Evolutionary conservation across 2,113 vertebrate species (phyloP).

Genomic region (Micronisus gabar): DNA sequence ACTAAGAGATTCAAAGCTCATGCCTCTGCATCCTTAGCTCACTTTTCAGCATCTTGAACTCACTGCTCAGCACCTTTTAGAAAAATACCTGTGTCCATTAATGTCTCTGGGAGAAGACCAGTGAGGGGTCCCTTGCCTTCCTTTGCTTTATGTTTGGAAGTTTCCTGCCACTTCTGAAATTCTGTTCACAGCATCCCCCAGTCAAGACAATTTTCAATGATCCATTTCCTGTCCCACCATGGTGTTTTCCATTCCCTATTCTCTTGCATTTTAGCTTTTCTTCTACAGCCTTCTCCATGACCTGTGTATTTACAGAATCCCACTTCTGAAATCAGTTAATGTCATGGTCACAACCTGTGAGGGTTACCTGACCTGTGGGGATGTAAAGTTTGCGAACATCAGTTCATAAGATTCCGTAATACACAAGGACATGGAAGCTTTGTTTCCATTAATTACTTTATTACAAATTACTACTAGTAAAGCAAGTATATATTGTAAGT

Average conservation of each 20-base stretch:
- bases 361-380: neutral
- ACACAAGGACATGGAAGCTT: neutral
- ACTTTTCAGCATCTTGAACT: neutral
- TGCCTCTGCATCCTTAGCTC: neutral
- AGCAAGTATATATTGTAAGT: neutral
- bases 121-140: neutral
- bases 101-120: neutral
- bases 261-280: neutral
- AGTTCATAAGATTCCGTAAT: neutral
- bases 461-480: neutral
- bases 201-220: neutral
- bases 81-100: neutral
- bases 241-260: neutral
- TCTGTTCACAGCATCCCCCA: neutral
- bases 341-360: neutral
- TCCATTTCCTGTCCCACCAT: neutral
- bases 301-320: neutral
- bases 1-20: neutral
- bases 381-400: neutral
- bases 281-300: neutral
- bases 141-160: neutral
- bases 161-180: neutral
- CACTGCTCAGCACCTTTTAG: neutral
- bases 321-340: neutral
- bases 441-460: neutral